These are phyloP conservation scores for Subacronicta megacephala DNA, from an alignment of 2,888 invertebrate genomes.

Conservation along the genomic window DNA sequence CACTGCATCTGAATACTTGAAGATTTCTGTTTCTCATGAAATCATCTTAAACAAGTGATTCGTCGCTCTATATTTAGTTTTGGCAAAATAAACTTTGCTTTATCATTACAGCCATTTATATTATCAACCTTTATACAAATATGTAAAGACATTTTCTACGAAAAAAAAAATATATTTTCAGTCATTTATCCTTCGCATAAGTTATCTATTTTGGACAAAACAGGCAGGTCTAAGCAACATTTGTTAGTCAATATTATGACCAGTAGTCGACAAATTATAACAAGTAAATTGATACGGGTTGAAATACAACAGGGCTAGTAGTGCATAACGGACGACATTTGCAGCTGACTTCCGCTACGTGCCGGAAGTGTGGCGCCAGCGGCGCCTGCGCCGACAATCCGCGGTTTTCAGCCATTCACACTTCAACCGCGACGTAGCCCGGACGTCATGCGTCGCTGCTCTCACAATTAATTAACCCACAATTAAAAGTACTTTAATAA, in stretches of 20 bases:
- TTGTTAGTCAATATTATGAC: conserved; percentile 52
- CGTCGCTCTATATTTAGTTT: conserved; percentile 42
- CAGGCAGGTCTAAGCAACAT: conserved; percentile 37
- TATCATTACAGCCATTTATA: not conserved
- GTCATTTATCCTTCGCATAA: too few species aligned
- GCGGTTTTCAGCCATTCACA: conserved; percentile 73
- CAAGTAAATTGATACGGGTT: conserved; percentile 71
- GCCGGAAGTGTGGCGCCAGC: conserved; percentile 82
- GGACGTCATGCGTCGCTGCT: conserved; percentile 74
- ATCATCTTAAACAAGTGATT: conserved; percentile 32
- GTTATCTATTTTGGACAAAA: too few species aligned
- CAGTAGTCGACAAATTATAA: conserved; percentile 66
- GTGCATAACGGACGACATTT: conserved; percentile 81
- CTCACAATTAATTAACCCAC: conserved; percentile 65
- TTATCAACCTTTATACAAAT: not conserved
- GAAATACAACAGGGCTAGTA: conserved; percentile 74
- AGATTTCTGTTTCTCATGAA: conserved; percentile 50
- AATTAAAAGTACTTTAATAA: conserved; percentile 27
- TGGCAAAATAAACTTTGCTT: conserved; percentile 29
- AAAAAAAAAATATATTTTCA: too few species aligned
- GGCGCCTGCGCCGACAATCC: conserved; percentile 74
- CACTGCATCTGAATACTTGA: conserved; percentile 48
- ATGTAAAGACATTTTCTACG: too few species aligned
- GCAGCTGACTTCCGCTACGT: conserved; percentile 81
- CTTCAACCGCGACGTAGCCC: conserved; percentile 68